Evolutionary conservation across 2,113 vertebrate genomes (phyloP).

Genomic region (Gavialis gangeticus): DNA sequence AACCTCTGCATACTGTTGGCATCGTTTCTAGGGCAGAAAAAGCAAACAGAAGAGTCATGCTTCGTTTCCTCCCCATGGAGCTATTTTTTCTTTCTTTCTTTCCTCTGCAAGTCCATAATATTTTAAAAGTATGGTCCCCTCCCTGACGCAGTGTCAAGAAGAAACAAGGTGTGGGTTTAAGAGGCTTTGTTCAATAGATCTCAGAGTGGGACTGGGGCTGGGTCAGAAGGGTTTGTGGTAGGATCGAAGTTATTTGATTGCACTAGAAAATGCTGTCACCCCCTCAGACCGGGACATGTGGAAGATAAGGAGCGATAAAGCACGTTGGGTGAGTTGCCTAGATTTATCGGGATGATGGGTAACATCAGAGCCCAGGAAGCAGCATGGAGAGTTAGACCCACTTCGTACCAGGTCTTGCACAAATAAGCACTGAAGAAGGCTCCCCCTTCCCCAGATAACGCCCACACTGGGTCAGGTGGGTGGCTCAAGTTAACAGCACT

Average conservation of each 20-base stretch:
- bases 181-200: slow-evolving; percentile 27
- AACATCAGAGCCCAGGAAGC: background rate
- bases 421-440: background rate
- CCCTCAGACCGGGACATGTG: background rate
- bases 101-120: slow-evolving; percentile 28
- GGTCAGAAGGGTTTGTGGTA: slow-evolving; percentile 40
- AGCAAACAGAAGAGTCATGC: slow-evolving; percentile 57
- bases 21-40: slow-evolving; percentile 37
- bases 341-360: no score
- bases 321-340: background rate
- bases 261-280: background rate
- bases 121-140: slow-evolving; percentile 34
- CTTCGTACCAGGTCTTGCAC: background rate
- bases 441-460: background rate
- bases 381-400: background rate
- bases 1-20: slow-evolving; percentile 35
- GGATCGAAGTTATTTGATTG: background rate
- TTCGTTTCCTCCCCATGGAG: slow-evolving; percentile 32
- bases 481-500: background rate
- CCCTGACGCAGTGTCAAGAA: slow-evolving; percentile 36
- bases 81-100: slow-evolving; percentile 48
- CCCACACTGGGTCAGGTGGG: background rate
- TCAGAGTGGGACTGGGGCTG: slow-evolving; percentile 3
- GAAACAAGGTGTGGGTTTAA: slow-evolving; percentile 47
- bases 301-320: background rate